Evolutionary conservation across 2,113 vertebrate species (phyloP), one percentile per base, ranked within the genome.

Genomic region (Pomatorhinus ruficollis): DNA sequence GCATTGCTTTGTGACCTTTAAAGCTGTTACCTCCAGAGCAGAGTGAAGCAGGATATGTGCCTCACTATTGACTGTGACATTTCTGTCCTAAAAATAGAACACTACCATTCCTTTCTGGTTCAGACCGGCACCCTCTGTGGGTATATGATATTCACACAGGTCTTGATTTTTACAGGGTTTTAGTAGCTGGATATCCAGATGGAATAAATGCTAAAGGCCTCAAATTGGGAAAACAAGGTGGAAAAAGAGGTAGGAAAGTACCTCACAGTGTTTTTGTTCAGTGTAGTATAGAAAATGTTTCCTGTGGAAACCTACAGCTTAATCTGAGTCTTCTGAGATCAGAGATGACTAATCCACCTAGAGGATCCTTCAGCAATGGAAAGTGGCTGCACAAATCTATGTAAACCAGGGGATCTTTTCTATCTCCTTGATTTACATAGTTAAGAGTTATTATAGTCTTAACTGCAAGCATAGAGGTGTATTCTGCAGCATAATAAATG

Each of bases 1-100:
- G 56, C 10, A 0, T 42, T 89, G 64, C 80, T 92, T 91, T 92
- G 76, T 97, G 96, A 94, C 95, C 95, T 97, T 92, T 94, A 87
- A 63, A 95, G 56, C 76, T 94, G 68, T 81, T 95, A 63, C 60
- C 89, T 95, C 47, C 57, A 84, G 89, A 93, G 87, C 86, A 94
- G 60, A 91, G 60, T 8, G 56, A 89, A 89, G 94, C 93, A 91
- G 87, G 93, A 53, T 95, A 50, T 92, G 77, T 95, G 80, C 89
- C 83, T 93, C 60, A 20, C 91, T 96, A 68, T 56, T 89, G 91
- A 81, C 83, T 87, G 77, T 95, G 95, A 89, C 89, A 95, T 95
- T 95, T 87, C 53, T 94, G 83, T 87, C 83, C 95, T 91, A 92
- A 96, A 94, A 95, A 92, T 95, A 96, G 89, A 94, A 68, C 42